Evolutionary conservation across 2,797 vertebrate genomes (phyloP), one percentile per base, ranked within the genome.

Genomic region (Cephalopachus bancanus): DNA sequence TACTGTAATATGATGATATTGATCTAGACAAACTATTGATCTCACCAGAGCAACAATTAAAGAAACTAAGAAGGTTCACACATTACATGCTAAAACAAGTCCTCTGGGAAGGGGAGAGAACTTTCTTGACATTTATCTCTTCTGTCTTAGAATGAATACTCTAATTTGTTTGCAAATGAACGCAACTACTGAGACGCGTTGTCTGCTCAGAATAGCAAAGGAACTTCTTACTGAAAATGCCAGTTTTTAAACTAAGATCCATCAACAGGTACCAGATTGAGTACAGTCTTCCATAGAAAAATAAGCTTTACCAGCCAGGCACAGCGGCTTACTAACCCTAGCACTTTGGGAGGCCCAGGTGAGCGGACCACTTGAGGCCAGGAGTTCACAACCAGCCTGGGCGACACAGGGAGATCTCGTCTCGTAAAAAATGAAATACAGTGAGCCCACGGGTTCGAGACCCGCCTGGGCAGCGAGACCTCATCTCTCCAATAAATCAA

Each of bases 261-360:
- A 90, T 49, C 49, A 85, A 37, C 6, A 60, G 85, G 28, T 64
- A 85, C 33, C 28, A 72, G 72, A 91, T 44, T 89, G 28, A 75
- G 30, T 60, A 78, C 30, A 89, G 4, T 26, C 28, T 80, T 94
- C 28, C 62, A 65, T n/a, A 44, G 22, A 62, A 69, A 80, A n/a
- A 81, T 8, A 26, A 4, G 44, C 9, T 69, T 69, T 28, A 37
- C 44, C 44, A 44, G 44, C 44, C 44, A 44, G 5, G 44, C 44
- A 44, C 6, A 44, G 44, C 5, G 44, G 44, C 44, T 44, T 44
- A 44, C 44, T 44, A 44, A 44, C 6, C 44, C 44, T 44, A 44
- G 44, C 44, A 44, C 5, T 44, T 44, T 5, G 44, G 44, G 44
- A 44, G 44, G 44, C 44, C 44, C 4, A 44, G 44, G 44, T 44